These are phyloP conservation scores for Ciona savignyi DNA, from an alignment of 23 tunicate genomes.

Conservation along the genomic window DNA sequence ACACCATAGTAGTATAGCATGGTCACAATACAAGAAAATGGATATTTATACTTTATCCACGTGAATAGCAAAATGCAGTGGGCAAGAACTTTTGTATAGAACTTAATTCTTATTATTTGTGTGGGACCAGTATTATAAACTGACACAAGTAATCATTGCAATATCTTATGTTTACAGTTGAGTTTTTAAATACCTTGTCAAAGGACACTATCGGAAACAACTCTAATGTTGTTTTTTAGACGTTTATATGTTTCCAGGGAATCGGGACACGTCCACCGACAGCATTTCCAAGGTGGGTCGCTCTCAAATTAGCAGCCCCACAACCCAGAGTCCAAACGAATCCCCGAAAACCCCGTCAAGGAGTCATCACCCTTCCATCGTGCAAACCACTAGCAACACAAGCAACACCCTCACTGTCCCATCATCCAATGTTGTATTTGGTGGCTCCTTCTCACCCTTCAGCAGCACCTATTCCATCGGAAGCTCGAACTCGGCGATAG, in stretches of 20 bases:
- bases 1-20: no score
- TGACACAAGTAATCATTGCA: no score
- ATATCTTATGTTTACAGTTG: no score
- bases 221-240: no score
- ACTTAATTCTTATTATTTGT: no score
- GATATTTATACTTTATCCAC: no score
- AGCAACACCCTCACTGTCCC: constrained; percentile 39
- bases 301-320: not conserved
- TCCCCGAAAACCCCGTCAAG: not conserved
- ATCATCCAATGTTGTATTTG: not conserved
- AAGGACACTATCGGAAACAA: no score
- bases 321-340: not conserved
- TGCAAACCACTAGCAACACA: not conserved
- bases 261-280: not conserved
- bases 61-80: no score
- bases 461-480: constrained; percentile 27
- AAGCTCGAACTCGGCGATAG: constrained; percentile 30
- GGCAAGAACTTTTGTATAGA: no score
- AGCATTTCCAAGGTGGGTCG: no score
- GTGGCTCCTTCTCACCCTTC: not conserved
- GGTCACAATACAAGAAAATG: no score
- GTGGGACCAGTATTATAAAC: no score
- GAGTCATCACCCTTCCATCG: not conserved
- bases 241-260: not conserved
- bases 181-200: not conserved